Conservation (phyloP, 2,113 vertebrate genomes). For the Casuarius casuarius region DNA sequence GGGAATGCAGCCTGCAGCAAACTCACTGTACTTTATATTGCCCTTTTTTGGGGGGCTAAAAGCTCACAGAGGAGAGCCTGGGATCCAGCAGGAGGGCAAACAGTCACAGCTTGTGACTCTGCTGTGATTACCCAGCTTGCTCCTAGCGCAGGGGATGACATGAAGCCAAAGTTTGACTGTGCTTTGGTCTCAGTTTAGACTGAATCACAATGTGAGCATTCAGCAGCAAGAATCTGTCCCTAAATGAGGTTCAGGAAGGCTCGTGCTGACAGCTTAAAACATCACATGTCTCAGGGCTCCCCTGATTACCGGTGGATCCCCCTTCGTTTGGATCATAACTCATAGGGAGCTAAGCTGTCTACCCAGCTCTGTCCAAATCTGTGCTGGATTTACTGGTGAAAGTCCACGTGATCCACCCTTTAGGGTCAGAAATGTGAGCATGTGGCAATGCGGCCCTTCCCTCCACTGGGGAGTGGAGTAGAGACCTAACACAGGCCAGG, state of each 20-base stretch:
- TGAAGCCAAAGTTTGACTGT: background rate
- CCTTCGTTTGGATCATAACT: background rate
- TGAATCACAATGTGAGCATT: background rate
- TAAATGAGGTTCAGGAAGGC: background rate
- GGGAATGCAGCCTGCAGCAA: background rate
- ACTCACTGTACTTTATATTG: accelerated
- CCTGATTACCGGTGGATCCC: background rate
- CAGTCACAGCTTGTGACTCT: accelerated
- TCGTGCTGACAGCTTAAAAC: background rate
- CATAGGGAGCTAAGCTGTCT: background rate
- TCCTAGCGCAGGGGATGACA: too few species aligned
- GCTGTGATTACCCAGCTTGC: background rate
- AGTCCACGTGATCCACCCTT: too few species aligned
- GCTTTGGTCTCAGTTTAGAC: background rate
- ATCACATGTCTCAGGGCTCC: background rate
- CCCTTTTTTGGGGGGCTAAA: background rate
- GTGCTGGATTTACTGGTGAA: background rate
- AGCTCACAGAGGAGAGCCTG: background rate
- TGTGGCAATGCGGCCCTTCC: background rate
- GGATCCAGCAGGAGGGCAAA: background rate
- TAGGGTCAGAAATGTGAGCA: background rate
- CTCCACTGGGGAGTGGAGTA: background rate
- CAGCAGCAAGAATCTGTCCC: accelerated
- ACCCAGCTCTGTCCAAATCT: background rate
- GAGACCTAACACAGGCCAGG: too few species aligned